phyloP scores from a whole-genome alignment of 2,888 invertebrate species.

The Andrena chrysosceles region DNA sequence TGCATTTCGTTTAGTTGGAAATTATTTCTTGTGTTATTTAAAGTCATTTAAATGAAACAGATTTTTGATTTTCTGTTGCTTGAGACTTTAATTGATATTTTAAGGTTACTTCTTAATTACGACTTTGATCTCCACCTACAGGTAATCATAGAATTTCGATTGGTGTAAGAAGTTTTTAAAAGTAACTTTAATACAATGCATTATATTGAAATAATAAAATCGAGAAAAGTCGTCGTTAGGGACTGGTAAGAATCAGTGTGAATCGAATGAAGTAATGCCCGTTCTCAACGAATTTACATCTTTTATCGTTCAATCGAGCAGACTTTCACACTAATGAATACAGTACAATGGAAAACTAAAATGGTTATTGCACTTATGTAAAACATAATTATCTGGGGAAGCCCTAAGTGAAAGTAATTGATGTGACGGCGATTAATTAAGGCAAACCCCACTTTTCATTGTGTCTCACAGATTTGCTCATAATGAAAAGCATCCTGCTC shows the following conservation, averaged over 20 bases:
- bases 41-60: too few species aligned
- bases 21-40: too few species aligned
- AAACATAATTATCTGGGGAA: conserved; percentile 50
- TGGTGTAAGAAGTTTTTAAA: too few species aligned
- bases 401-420: conserved; percentile 49
- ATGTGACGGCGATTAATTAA: conserved; percentile 45
- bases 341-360: conserved; percentile 36
- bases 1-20: too few species aligned
- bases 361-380: conserved; percentile 42
- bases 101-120: too few species aligned
- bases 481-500: background rate
- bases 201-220: background rate
- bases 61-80: too few species aligned
- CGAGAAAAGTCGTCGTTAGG: background rate
- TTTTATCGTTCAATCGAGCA: conserved; percentile 18
- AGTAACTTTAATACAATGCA: too few species aligned
- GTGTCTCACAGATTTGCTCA: background rate
- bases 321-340: conserved; percentile 34
- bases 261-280: background rate
- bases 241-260: background rate
- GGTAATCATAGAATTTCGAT: too few species aligned
- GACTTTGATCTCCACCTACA: too few species aligned
- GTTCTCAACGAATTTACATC: conserved; percentile 31
- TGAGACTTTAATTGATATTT: too few species aligned
- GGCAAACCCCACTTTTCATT: conserved; percentile 26